Conservation (phyloP, 2,797 vertebrate genomes). For the Neosilurus mollespiculum region DNA sequence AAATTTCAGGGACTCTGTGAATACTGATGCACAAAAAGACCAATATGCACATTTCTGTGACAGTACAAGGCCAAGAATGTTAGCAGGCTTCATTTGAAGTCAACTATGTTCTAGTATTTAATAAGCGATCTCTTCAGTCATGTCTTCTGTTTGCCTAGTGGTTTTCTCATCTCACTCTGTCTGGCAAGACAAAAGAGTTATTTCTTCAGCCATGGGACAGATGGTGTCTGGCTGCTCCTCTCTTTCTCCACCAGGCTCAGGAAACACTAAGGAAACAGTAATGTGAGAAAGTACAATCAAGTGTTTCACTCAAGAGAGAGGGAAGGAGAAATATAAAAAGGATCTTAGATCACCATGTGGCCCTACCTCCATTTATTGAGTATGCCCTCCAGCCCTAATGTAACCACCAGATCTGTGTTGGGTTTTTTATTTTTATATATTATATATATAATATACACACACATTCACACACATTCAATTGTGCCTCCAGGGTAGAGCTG, state of each 20-base stretch:
- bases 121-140: slow-evolving; percentile 19
- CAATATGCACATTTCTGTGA: background rate
- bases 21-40: background rate
- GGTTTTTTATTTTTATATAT: no score
- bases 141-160: slow-evolving; percentile 2
- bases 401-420: background rate
- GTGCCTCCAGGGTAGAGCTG: background rate
- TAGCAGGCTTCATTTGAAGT: background rate
- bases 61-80: background rate
- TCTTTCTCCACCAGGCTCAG: slow-evolving; percentile 38
- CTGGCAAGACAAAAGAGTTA: slow-evolving; percentile 18
- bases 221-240: slow-evolving; percentile 38
- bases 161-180: slow-evolving; percentile 22
- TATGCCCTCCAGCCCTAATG: background rate
- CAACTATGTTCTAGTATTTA: background rate
- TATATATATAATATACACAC: no score
- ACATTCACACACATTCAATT: background rate
- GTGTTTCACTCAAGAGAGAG: slow-evolving; percentile 33
- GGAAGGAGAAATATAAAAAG: background rate
- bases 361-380: background rate
- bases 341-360: no score
- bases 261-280: slow-evolving; percentile 44
- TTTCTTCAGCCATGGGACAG: slow-evolving; percentile 32
- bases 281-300: slow-evolving; percentile 49
- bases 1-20: no score